Evolutionary conservation across 2,888 invertebrate genomes (phyloP).

Genomic region (Dasypogon diadema): DNA sequence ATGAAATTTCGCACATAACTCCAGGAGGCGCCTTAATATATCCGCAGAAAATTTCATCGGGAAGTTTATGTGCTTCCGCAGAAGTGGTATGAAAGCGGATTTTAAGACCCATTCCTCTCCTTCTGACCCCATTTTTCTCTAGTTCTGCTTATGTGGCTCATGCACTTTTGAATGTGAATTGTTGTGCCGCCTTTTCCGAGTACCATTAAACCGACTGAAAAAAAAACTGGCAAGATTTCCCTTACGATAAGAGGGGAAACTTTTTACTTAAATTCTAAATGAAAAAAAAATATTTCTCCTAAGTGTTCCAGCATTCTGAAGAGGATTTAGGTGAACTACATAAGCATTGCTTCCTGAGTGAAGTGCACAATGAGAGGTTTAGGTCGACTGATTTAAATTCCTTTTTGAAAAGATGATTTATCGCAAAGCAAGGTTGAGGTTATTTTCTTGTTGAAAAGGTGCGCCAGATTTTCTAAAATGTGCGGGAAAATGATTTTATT

Average conservation of each 20-base stretch:
- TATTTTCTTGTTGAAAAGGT: no score
- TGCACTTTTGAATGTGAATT: slow-evolving; percentile 36
- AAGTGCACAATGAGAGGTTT: no score
- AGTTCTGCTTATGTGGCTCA: slow-evolving; percentile 3
- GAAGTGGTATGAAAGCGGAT: slow-evolving; percentile 19
- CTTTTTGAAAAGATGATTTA: no score
- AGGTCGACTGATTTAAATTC: no score
- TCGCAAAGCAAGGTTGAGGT: no score
- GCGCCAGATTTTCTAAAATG: no score
- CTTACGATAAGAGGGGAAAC: background rate
- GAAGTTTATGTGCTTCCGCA: slow-evolving; percentile 37
- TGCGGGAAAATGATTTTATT: no score
- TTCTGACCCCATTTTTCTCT: slow-evolving; percentile 23
- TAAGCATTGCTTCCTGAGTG: background rate
- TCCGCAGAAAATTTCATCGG: slow-evolving; percentile 44
- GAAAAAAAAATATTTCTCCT: slow-evolving; percentile 9
- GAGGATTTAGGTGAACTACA: slow-evolving; percentile 8
- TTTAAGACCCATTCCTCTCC: slow-evolving; percentile 11
- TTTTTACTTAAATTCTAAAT: slow-evolving; percentile 30
- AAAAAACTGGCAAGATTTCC: background rate
- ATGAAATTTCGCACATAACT: slow-evolving; percentile 43
- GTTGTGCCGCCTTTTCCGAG: slow-evolving; percentile 12
- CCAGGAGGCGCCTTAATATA: slow-evolving; percentile 32
- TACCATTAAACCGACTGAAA: slow-evolving; percentile 11
- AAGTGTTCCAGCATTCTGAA: background rate